Conservation (phyloP, 2,797 vertebrate genomes). For the Enteromius viviparus region DNA sequence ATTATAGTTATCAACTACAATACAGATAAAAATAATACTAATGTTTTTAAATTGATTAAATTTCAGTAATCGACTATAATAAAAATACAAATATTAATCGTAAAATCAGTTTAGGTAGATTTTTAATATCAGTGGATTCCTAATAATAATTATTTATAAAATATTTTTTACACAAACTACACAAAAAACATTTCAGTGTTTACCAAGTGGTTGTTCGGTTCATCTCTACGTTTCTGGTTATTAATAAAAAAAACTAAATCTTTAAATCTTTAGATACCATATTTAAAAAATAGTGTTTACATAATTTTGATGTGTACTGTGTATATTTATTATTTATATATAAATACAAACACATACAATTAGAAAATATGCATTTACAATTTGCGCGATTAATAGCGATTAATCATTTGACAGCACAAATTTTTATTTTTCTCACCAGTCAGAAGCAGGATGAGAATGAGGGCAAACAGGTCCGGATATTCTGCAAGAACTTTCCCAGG, state of each 20-base stretch:
- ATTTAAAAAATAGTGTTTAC: neutral
- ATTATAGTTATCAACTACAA: no score
- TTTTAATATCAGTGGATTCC: neutral
- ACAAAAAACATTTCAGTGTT: neutral
- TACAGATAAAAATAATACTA: no score
- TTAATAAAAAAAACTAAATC: neutral
- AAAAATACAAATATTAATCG: no score
- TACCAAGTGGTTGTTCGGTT: neutral
- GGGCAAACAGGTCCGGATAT: slow-evolving; percentile 91
- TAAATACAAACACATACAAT: no score
- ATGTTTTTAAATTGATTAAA: no score
- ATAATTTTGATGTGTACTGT: no score
- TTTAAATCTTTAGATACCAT: neutral
- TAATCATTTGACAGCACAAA: no score
- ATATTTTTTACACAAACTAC: no score
- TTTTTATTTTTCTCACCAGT: slow-evolving; percentile 78
- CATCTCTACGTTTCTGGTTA: neutral
- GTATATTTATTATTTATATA: no score
- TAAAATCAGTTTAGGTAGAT: neutral
- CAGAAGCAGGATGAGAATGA: slow-evolving; percentile 87
- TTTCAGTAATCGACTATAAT: no score
- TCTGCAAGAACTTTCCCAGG: slow-evolving; percentile 83
- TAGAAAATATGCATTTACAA: no score
- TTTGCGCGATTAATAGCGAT: no score
- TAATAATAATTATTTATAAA: neutral